Conservation (phyloP, 2,113 vertebrate genomes). For the Nothobranchius furzeri region DNA sequence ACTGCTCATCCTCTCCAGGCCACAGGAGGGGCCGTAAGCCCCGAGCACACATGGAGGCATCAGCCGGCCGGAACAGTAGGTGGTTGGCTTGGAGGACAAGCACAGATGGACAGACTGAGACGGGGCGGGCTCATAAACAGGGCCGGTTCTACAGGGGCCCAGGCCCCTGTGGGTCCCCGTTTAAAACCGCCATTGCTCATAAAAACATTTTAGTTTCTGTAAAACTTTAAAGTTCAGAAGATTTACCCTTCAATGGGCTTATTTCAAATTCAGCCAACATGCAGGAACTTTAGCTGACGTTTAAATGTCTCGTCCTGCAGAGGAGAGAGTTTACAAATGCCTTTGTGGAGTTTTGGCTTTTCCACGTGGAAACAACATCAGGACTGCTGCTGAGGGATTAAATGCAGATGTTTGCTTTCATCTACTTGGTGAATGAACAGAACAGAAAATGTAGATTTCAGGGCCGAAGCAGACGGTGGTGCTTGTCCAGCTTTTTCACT, state of each 20-base stretch:
- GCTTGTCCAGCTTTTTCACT: too few species aligned
- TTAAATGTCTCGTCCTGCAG: neutral
- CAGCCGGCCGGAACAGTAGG: constrained; percentile 43
- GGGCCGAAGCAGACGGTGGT: too few species aligned
- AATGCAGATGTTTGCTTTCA: neutral
- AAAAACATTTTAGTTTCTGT: neutral
- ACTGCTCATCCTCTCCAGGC: neutral
- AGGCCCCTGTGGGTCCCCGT: too few species aligned
- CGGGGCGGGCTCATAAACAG: constrained; percentile 6
- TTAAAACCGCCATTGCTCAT: too few species aligned
- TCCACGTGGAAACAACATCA: too few species aligned
- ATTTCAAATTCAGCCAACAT: neutral
- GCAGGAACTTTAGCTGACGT: neutral
- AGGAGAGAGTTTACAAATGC: neutral
- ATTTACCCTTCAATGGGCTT: neutral
- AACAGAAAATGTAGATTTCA: too few species aligned
- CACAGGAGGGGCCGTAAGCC: neutral
- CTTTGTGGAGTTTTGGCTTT: too few species aligned
- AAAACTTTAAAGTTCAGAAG: neutral
- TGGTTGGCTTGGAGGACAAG: constrained; percentile 24
- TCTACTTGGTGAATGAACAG: neutral
- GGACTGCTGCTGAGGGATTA: constrained; percentile 9
- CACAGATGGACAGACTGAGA: constrained; percentile 61
- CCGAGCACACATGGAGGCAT: constrained; percentile 4
- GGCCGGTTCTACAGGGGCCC: too few species aligned